phyloP scores from a whole-genome alignment of 2,888 invertebrate species.

The Nemotelus nigrinus region DNA sequence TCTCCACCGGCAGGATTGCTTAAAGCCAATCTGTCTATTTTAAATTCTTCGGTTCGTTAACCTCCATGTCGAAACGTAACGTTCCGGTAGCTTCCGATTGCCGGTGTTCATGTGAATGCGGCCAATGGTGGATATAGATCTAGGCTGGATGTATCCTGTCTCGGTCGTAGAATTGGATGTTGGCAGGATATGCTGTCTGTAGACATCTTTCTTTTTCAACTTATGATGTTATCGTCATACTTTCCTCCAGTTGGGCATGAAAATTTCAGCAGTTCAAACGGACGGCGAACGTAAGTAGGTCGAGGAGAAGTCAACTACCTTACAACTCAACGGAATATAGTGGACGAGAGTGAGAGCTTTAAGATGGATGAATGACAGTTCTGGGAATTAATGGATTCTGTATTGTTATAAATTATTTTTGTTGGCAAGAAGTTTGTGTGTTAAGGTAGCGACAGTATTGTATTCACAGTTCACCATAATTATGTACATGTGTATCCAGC shows the following conservation, averaged over 20 bases:
- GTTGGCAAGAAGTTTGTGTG: too few species aligned
- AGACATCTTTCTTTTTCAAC: slow-evolving; percentile 13
- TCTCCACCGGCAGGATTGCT: background rate
- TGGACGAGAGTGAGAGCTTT: too few species aligned
- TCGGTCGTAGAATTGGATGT: background rate
- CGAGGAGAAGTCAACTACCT: background rate
- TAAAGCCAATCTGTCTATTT: slow-evolving; percentile 33
- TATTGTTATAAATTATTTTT: too few species aligned
- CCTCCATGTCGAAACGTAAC: slow-evolving; percentile 2
- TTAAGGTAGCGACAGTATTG: too few species aligned
- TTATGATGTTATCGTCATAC: slow-evolving; percentile 30
- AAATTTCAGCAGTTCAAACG: slow-evolving; percentile 23
- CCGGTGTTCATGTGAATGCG: background rate
- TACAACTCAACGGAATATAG: too few species aligned
- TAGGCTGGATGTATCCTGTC: background rate
- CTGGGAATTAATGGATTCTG: too few species aligned
- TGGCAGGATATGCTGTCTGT: background rate
- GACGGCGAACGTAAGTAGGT: slow-evolving; percentile 17
- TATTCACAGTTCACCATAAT: too few species aligned
- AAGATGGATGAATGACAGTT: too few species aligned
- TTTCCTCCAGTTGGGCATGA: slow-evolving; percentile 8
- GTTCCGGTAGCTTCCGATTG: background rate
- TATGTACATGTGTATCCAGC: too few species aligned
- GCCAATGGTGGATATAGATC: background rate
- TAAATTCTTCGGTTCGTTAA: slow-evolving; percentile 40